Base-by-base conservation (phyloP, 1,140 invertebrate genomes). In the Caerostris darwini region DNA sequence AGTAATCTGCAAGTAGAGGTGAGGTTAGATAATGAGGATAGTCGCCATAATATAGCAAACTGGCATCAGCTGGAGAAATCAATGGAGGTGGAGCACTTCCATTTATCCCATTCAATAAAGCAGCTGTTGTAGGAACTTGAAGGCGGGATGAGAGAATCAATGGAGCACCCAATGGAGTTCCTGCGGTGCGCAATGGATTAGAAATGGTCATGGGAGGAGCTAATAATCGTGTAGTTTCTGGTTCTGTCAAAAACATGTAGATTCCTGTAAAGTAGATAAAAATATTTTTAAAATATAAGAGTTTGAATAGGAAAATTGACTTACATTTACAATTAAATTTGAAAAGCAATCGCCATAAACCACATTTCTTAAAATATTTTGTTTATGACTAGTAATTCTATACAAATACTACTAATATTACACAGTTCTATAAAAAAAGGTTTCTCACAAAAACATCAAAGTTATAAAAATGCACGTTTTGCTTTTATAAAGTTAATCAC, bases 131-230 rank as follows among this genome's bases (percentile, higher is more conserved):
- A 64, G 97, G 98, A 50, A 98, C 97, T 7, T 97, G 98, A 97
- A 98, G 97, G 94, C 98, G 97, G 85, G 98, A 98, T 56, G 98
- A 98, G 94, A 99, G 97, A 95, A 99, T 98, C 95, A 99, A 96
- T 10, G 98, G 98, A 6, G 98, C 98, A 89, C 96, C 96, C 17
- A 96, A 90, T 4, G 96, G 95, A 98, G 95, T 14, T 97, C 98
- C 97, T 82, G 97, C 97, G 3, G 97, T 97, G 95, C 97, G 96
- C 96, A 98, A 96, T 94, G 97, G 97, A 85, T 97, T 97, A 82
- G 97, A 96, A 93, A 97, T 96, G 71, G 97, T 95, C 94, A 96
- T 96, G 88, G 95, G 96, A 0, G 97, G 97, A 61, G 97, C 97
- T 87, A 98, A 96, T 53, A 98, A 97, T 57, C 94, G 86, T 34